Conservation (phyloP, 2,888 invertebrate genomes). For the Sclerodermus sp. region DNA sequence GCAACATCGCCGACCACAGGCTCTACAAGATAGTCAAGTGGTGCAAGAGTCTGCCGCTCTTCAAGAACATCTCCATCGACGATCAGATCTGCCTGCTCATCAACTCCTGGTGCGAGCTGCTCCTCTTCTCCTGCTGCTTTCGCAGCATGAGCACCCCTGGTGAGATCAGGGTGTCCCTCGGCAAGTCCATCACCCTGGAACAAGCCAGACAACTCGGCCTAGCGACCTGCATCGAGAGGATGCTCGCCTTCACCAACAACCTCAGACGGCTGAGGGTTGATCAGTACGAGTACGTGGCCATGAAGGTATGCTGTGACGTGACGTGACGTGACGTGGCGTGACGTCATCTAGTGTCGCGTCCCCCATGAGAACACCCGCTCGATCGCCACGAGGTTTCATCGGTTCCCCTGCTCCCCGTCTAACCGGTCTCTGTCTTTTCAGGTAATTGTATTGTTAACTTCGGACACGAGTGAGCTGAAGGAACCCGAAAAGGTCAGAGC, state of each 20-base stretch:
- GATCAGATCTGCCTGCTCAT: conserved; percentile 96
- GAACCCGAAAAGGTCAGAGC: conserved; percentile 93
- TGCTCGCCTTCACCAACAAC: conserved; percentile 94
- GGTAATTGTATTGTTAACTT: conserved; percentile 53
- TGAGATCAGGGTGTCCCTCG: conserved; percentile 76
- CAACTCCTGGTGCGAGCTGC: conserved; percentile 95
- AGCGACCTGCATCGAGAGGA: conserved; percentile 87
- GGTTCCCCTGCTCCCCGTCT: too few relatives aligned
- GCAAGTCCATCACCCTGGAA: conserved; percentile 67
- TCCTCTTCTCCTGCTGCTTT: conserved; percentile 91
- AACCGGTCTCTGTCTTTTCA: too few relatives aligned
- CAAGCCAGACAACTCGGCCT: conserved; percentile 75
- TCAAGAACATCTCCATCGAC: conserved; percentile 96
- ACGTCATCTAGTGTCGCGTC: too few relatives aligned
- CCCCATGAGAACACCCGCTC: too few relatives aligned
- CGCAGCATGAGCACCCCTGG: conserved; percentile 89
- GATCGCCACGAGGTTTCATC: too few relatives aligned
- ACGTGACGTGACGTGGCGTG: too few relatives aligned
- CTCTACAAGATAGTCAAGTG: conserved; percentile 97
- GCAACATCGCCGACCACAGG: conserved; percentile 92
- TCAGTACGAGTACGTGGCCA: conserved; percentile 93
- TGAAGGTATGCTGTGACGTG: too few relatives aligned
- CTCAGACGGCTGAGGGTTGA: conserved; percentile 86
- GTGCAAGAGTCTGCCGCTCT: conserved; percentile 96
- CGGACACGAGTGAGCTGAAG: conserved; percentile 88